Base-by-base conservation (phyloP, 2,113 vertebrate species). In the Himantopus leucocephalus region DNA sequence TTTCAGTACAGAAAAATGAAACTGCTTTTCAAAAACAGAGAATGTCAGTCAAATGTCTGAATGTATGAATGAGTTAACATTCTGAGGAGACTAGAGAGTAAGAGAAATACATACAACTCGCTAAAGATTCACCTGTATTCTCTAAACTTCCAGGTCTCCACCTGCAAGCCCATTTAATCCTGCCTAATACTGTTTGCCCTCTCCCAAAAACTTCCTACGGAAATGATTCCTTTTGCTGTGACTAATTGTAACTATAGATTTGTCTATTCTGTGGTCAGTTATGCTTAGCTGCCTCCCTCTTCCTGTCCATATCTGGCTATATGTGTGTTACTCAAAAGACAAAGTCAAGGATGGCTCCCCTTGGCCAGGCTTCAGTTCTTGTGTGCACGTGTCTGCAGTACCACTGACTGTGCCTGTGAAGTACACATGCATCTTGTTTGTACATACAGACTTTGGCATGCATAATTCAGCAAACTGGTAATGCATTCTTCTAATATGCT, bases 221-320 rank as follows among this genome's bases (percentile, higher is more conserved):
- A 93, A 93, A 85, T 15, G 2, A 75, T 91, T 95, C 77, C 85
- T 60, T 73, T 70, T 76, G 76, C 77, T 55, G 29, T 82, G 76
- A 76, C 13, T 89, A 53, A 37, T 3, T 41, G 83, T 68, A 88
- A 34, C 60, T 74, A 85, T 34, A 43, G 9, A 37, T 85, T 56
- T 97, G 91, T 95, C 92, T 93, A 14, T 39, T 76, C 64, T 90
- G 80, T 92, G 92, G 43, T 96, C 85, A 96, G 87, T 95, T 74
- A 82, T 12, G 90, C 94, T 95, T 85, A 96, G 93, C 94, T 94
- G 93, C 94, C 90, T 94, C 82, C 77, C 85, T 85, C 0, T 73
- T 43, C 43, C 41, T 90, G 77, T 94, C 66, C 20, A 0, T 89
- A 79, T 53, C 74, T 85, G 91, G 63, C 93, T 94, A 1, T 94